phyloP scores from a whole-genome alignment of 2,888 invertebrate species.

The Trissonchulus latispiculum region DNA sequence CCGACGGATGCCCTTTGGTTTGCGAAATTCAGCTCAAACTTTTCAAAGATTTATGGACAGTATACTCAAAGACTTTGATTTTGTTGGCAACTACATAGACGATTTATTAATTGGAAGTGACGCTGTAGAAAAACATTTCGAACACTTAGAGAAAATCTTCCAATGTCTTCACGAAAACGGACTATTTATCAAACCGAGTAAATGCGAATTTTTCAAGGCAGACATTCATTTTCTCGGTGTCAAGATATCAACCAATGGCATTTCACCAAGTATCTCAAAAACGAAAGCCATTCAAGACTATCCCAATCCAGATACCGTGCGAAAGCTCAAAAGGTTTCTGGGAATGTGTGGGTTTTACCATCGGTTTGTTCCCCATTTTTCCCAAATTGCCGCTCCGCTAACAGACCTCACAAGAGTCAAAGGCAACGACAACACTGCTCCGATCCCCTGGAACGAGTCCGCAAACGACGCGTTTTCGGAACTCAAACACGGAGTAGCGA shows the following conservation, averaged over 20 bases:
- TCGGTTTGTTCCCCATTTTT: constrained; percentile 10
- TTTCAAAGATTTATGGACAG: no score
- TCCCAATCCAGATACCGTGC: not conserved
- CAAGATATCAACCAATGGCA: not conserved
- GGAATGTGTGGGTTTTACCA: constrained; percentile 15
- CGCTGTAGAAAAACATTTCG: no score
- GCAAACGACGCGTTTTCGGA: not conserved
- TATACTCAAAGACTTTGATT: no score
- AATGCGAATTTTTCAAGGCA: not conserved
- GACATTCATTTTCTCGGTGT: constrained; percentile 5
- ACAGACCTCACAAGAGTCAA: not conserved
- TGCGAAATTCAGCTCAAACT: no score
- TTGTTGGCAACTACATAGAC: no score
- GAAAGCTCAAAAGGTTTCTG: not conserved
- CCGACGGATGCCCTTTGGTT: no score
- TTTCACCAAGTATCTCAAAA: not conserved
- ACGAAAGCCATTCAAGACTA: not conserved
- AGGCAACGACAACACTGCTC: not conserved
- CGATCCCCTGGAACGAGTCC: not conserved
- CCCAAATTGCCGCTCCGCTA: constrained; percentile 1
- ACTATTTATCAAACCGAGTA: not conserved
- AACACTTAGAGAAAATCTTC: no score
- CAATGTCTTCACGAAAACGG: no score
- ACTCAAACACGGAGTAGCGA: not conserved
- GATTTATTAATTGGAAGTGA: no score